phyloP scores from a whole-genome alignment of 2,888 invertebrate genomes.

The Oligia strigilis region DNA sequence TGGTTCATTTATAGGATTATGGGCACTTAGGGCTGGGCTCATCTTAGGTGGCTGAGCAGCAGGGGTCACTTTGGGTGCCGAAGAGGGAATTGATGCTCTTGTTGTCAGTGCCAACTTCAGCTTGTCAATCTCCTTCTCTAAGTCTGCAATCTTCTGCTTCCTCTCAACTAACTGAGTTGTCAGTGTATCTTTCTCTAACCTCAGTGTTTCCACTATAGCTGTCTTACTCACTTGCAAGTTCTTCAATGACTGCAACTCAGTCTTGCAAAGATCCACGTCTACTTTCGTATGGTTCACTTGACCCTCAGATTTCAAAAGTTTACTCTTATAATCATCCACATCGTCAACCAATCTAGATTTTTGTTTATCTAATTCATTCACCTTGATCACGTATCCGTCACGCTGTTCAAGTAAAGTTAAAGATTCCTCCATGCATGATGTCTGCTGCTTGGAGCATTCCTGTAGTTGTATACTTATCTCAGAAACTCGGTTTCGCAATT shows the following conservation, averaged over 20 bases:
- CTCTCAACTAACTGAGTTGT: conserved; percentile 82
- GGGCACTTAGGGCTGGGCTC: conserved; percentile 81
- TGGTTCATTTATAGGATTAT: conserved; percentile 83
- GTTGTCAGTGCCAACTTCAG: conserved; percentile 82
- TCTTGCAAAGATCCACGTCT: conserved; percentile 85
- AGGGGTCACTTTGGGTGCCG: conserved; percentile 82
- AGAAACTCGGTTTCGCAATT: conserved; percentile 81
- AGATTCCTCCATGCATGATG: conserved; percentile 85
- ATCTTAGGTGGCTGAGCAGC: conserved; percentile 84
- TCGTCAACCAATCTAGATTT: conserved; percentile 79
- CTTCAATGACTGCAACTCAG: conserved; percentile 86
- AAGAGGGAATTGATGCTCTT: conserved; percentile 77
- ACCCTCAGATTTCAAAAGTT: conserved; percentile 80
- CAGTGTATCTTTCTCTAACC: conserved; percentile 86
- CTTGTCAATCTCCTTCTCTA: conserved; percentile 83
- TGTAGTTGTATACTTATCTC: conserved; percentile 84
- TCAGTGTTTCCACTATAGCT: conserved; percentile 85
- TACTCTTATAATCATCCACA: conserved; percentile 77
- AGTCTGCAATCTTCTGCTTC: conserved; percentile 83
- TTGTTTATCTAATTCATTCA: conserved; percentile 81
- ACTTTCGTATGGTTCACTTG: conserved; percentile 83
- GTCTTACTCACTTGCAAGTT: conserved; percentile 87
- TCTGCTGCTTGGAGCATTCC: conserved; percentile 85
- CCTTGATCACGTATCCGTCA: conserved; percentile 81
- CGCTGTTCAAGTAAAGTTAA: conserved; percentile 83